Base-by-base conservation (phyloP, 2,113 vertebrate species). In the Cricetomys ansorgei region DNA sequence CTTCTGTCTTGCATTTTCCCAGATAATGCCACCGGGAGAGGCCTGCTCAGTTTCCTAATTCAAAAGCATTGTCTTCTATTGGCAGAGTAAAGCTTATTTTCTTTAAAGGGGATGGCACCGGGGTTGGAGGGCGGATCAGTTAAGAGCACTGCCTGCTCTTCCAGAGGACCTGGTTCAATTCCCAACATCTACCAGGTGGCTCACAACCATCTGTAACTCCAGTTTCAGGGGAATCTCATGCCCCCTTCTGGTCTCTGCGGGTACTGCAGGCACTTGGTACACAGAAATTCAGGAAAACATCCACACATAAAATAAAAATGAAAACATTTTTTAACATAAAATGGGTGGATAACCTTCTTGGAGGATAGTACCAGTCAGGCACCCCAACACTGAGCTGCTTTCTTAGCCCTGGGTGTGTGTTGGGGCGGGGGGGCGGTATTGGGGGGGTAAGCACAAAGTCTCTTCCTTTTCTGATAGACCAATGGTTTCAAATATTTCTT, bases 1-100 rank as follows among this genome's bases (percentile, higher is more conserved):
- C 37, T 48, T 64, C 81, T 86, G 31, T 77, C 80, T 92, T 79
- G 27, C 6, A 13, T 64, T 94, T 96, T 80, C 65, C 31, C 88
- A 27, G n/a, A 29, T 76, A 75, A 65, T 5, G 10, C 43, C 90
- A n/a, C 0, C 25, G 31, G 59, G 16, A 25, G 23, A 91, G 7
- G 29, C 0, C 45, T 8, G 9, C 40, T 65, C 23, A 21, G 43
- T 64, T 95, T 89, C 40, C 59, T 45, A 84, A 40, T 50, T 88
- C 17, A 80, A 80, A 55, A 91, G 25, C 43, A 11, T 19, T 70
- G 19, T 55, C 29, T 94, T 91, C 25, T 65, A 17, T 27, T 67
- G 29, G 79, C 21, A 80, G 0, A 40, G 27, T 59, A 70, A 75
- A 45, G 5, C 72, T 13, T 2, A 3, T 53, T 85, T 75, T 76